Percentiles rank a stretch among this genome's conserved stretches.
Conservation (phyloP, 2,797 vertebrate species). For the Enteromius argenteus region DNA sequence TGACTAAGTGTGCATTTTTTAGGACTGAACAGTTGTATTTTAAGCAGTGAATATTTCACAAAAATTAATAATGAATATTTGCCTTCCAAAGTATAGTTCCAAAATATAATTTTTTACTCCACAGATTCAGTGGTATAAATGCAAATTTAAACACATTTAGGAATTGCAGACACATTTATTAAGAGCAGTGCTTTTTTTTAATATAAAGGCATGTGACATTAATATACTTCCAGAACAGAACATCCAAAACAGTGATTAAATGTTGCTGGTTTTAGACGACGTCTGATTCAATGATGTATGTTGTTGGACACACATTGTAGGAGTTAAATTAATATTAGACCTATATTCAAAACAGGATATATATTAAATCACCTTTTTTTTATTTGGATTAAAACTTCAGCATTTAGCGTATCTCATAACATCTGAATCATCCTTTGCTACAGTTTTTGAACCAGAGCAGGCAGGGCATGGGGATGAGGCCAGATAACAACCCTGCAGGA, state of each 20-base stretch:
- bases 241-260: not conserved
- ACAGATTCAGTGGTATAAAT: not conserved
- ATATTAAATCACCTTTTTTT: not conserved
- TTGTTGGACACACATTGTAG: not conserved
- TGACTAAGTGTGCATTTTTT: not conserved
- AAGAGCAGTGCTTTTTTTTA: not conserved
- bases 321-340: not conserved
- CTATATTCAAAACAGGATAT: not conserved
- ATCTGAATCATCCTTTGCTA: constrained; percentile 17
- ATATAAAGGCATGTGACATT: not conserved
- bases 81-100: not conserved
- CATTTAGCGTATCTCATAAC: not conserved
- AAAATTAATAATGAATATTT: not conserved
- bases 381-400: not conserved
- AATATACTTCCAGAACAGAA: not conserved
- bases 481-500: constrained; percentile 83
- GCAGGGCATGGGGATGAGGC: constrained; percentile 89
- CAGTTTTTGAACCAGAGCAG: constrained; percentile 96
- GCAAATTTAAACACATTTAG: not conserved
- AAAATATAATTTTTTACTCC: not conserved
- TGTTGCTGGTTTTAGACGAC: not conserved
- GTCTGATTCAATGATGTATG: not conserved
- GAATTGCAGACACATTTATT: not conserved
- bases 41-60: not conserved
- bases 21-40: not conserved